These are phyloP conservation scores for Hirtodrosophila alboralis DNA, from an alignment of 2,888 invertebrate genomes.

Conservation along the genomic window DNA sequence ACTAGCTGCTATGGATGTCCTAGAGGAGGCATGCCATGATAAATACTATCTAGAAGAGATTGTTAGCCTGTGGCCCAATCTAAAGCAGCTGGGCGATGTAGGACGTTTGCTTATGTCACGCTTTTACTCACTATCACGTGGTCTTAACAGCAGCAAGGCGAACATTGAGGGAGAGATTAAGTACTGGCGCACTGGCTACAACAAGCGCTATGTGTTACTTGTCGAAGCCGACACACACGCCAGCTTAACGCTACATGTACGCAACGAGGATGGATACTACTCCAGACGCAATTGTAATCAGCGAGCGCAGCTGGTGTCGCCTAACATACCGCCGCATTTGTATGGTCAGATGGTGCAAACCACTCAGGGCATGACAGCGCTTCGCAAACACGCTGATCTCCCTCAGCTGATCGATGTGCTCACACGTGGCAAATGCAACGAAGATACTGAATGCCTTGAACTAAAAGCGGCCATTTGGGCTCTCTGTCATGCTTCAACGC, in stretches of 20 bases:
- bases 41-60: slow-evolving; percentile 91
- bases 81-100: slow-evolving; percentile 89
- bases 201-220: slow-evolving; percentile 92
- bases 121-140: slow-evolving; percentile 89
- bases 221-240: slow-evolving; percentile 96
- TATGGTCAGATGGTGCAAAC: slow-evolving; percentile 93
- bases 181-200: slow-evolving; percentile 91
- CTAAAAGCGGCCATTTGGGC: slow-evolving; percentile 96
- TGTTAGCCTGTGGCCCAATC: slow-evolving; percentile 89
- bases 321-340: slow-evolving; percentile 88
- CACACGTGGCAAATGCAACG: slow-evolving; percentile 85
- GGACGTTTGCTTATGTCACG: slow-evolving; percentile 91
- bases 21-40: slow-evolving; percentile 97
- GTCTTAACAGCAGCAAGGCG: slow-evolving; percentile 88
- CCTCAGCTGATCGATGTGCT: slow-evolving; percentile 78
- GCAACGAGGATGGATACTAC: slow-evolving; percentile 91
- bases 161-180: slow-evolving; percentile 90
- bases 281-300: slow-evolving; percentile 88
- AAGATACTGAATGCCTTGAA: slow-evolving; percentile 89
- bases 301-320: slow-evolving; percentile 85
- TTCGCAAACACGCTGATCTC: slow-evolving; percentile 81
- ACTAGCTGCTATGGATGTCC: slow-evolving; percentile 90
- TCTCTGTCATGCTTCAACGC: slow-evolving; percentile 92
- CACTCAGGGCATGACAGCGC: slow-evolving; percentile 84
- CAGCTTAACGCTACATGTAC: slow-evolving; percentile 92